phyloP scores from a whole-genome alignment of 1,140 invertebrate species.

The Pinna nobilis region DNA sequence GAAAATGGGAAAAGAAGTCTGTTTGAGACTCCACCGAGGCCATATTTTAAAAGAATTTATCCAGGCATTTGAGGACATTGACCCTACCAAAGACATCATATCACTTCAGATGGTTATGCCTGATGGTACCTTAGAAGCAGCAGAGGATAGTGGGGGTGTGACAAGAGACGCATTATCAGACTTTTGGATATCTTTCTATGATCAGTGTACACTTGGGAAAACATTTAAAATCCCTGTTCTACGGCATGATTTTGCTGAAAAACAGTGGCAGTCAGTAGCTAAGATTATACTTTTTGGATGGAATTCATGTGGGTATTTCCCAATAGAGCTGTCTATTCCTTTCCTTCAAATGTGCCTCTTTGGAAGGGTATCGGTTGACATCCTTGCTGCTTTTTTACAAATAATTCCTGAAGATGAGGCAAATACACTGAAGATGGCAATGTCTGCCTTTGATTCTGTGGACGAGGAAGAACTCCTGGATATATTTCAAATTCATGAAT shows the following conservation, averaged over 20 bases:
- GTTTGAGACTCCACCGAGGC: slow-evolving; percentile 18
- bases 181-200: slow-evolving; percentile 43
- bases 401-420: slow-evolving; percentile 28
- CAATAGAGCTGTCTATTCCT: slow-evolving; percentile 29
- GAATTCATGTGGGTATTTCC: slow-evolving; percentile 32
- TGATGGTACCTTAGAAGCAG: slow-evolving; percentile 38
- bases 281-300: slow-evolving; percentile 44
- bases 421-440: slow-evolving; percentile 7
- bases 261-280: slow-evolving; percentile 39
- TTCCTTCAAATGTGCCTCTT: slow-evolving; percentile 38
- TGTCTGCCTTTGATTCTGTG: no score
- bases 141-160: slow-evolving; percentile 41
- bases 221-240: slow-evolving; percentile 37
- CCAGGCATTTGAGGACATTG: slow-evolving; percentile 16
- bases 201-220: slow-evolving; percentile 37
- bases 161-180: slow-evolving; percentile 30
- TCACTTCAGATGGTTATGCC: slow-evolving; percentile 37
- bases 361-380: slow-evolving; percentile 16
- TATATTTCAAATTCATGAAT: slow-evolving; percentile 18
- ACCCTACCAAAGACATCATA: slow-evolving; percentile 6
- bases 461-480: slow-evolving; percentile 27
- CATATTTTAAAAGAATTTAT: slow-evolving; percentile 34
- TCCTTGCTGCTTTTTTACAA: slow-evolving; percentile 37
- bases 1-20: background rate
- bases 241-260: slow-evolving; percentile 43